Base-by-base conservation (phyloP, 1,140 invertebrate species). In the Formica selysi region DNA sequence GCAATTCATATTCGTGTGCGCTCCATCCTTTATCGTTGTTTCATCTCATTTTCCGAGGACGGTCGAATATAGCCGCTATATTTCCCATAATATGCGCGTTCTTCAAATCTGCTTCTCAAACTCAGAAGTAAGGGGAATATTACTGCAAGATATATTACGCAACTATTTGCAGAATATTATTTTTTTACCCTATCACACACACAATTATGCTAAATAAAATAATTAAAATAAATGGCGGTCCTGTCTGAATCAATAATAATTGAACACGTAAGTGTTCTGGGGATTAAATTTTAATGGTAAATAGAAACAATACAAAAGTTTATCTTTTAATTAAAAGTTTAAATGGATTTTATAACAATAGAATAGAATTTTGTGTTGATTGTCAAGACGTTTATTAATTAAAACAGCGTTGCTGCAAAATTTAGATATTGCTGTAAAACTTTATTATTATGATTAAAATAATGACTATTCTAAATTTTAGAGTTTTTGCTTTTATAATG, bases 1-100 rank as follows among this genome's bases (percentile, higher is more conserved):
- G 51, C 32, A 59, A 81, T 81, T 38, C 36, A 26, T 59, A 67
- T 67, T 79, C 8, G 76, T 8, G 19, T 68, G n/a, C n/a, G 36
- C 36, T 78, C 8, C 8, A 67, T 57, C 44, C 41, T 79, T 38
- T 65, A 44, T 36, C 36, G 57, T 26, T 76, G 54, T 67, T 68
- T 36, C 22, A 11, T 36, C 19, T 36, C 29, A 67, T 26, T 79
- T 51, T 64, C 16, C 5, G 36, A 41, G 22, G 26, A 62, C 38
- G 1, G 16, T 26, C 74, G 26, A 64, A 76, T 10, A 44, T 76
- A 41, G 41, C 13, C n/a, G 32, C 13, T 8, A 59, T 57, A 51
- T 71, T 7, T 70, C 13, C 1, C 41, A 8, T 32, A 70, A 29
- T 29, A 36, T 48, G 7, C 13, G 7, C 32, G 32, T 73, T 73